Percentiles rank a stretch among this genome's conserved stretches.
Evolutionary conservation across 92 coral and sea anemone species (phyloP).

Genomic region (Virgularia gustaviana): DNA sequence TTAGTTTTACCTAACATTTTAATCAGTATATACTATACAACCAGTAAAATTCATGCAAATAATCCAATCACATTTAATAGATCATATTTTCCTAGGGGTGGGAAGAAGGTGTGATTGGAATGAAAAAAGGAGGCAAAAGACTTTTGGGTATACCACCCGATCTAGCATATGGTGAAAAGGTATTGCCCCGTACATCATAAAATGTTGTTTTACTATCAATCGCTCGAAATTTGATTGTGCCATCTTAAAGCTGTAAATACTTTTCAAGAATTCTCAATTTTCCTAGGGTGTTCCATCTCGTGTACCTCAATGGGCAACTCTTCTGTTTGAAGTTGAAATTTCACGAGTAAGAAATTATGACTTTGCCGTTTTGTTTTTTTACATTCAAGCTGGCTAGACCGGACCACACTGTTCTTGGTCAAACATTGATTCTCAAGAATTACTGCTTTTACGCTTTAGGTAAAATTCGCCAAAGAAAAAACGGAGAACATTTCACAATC

Average conservation of each 20-base stretch:
- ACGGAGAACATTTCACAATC: constrained; percentile 1
- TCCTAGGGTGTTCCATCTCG: constrained; percentile 88
- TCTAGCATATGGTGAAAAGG: constrained; percentile 98
- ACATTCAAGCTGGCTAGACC: background rate
- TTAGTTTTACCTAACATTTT: too few species aligned
- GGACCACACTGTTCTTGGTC: background rate
- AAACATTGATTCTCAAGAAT: background rate
- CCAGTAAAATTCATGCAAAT: too few species aligned
- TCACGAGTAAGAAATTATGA: constrained; percentile 64
- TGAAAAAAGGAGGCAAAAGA: constrained; percentile 84
- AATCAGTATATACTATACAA: too few species aligned
- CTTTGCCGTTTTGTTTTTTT: background rate
- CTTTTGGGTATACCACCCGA: constrained; percentile 85
- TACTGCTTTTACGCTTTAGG: background rate
- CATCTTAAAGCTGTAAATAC: too few species aligned
- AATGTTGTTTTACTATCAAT: too few species aligned
- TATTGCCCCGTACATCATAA: too few species aligned
- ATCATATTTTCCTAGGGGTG: constrained; percentile 72
- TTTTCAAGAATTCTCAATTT: background rate
- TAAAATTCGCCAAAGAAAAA: constrained; percentile 18
- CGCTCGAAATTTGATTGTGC: too few species aligned
- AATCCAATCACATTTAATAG: too few species aligned
- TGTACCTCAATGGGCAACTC: constrained; percentile 81
- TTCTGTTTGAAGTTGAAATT: constrained; percentile 89
- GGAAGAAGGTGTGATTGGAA: constrained; percentile 97